Conservation (phyloP, 2,113 vertebrate genomes). For the Silurus meridionalis region DNA sequence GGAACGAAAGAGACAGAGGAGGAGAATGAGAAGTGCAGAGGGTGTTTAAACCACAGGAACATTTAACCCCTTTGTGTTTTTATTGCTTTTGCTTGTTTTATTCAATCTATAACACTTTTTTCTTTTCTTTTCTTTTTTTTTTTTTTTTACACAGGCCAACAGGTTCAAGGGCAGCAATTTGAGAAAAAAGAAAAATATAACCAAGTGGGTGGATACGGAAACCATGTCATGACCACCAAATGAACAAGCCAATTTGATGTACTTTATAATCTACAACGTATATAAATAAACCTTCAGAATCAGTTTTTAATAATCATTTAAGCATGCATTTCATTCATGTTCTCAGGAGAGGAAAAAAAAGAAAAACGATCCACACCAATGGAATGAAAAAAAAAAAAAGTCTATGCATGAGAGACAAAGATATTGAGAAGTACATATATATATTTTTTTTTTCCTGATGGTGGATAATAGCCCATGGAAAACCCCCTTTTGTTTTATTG, state of each 20-base stretch:
- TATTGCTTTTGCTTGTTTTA: slow-evolving; percentile 49
- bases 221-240: background rate
- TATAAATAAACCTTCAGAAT: background rate
- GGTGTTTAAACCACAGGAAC: slow-evolving; percentile 61
- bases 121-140: too few species aligned
- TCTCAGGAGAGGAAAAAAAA: background rate
- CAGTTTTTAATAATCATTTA: background rate
- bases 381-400: too few species aligned
- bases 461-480: background rate
- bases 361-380: background rate
- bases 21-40: background rate
- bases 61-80: slow-evolving; percentile 50
- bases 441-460: background rate
- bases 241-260: background rate
- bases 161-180: background rate
- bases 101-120: slow-evolving; percentile 27
- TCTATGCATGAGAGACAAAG: background rate
- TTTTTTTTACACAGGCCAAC: background rate
- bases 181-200: background rate
- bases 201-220: background rate
- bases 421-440: background rate
- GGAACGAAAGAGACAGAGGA: slow-evolving; percentile 17
- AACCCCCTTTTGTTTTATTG: background rate
- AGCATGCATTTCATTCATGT: background rate
- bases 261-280: background rate